These are phyloP conservation scores for Nemapogon koenigi DNA, from an alignment of 2,888 invertebrate genomes.

Conservation along the genomic window DNA sequence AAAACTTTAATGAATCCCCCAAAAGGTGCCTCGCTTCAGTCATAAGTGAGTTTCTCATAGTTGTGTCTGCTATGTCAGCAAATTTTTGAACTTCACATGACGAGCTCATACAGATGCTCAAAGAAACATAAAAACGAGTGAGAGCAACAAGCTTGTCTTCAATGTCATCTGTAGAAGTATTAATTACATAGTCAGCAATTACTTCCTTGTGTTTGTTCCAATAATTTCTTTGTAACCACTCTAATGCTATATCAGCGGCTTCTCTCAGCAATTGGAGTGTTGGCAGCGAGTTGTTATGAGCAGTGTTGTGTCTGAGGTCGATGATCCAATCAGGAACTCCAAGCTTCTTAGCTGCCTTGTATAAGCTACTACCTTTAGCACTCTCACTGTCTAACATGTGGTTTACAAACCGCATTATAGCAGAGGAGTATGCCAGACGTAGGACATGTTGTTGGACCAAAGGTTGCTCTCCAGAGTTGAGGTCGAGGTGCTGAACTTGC, in stretches of 20 bases:
- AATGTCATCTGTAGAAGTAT: slow-evolving; percentile 25
- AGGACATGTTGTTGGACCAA: slow-evolving; percentile 49
- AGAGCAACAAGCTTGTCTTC: slow-evolving; percentile 28
- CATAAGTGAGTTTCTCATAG: slow-evolving; percentile 37
- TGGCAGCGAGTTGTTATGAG: slow-evolving; percentile 75
- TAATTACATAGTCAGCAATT: slow-evolving; percentile 46
- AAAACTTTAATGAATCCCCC: slow-evolving; percentile 30
- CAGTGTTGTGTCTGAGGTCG: slow-evolving; percentile 77
- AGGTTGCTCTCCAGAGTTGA: slow-evolving; percentile 22
- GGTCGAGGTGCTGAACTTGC: slow-evolving; percentile 52
- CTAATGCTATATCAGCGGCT: slow-evolving; percentile 67
- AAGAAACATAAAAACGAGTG: slow-evolving; percentile 39
- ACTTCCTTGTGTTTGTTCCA: slow-evolving; percentile 64
- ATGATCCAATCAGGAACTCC: slow-evolving; percentile 83
- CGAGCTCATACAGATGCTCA: slow-evolving; percentile 43
- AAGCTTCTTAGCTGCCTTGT: slow-evolving; percentile 66
- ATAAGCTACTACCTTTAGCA: slow-evolving; percentile 57
- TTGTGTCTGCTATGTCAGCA: slow-evolving; percentile 34
- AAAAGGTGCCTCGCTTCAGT: slow-evolving; percentile 42
- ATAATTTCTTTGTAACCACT: slow-evolving; percentile 74
- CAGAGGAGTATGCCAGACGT: slow-evolving; percentile 66
- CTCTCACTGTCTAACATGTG: slow-evolving; percentile 65
- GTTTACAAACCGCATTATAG: slow-evolving; percentile 71
- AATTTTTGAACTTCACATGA: slow-evolving; percentile 40
- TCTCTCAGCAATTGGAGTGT: slow-evolving; percentile 67